phyloP scores from a whole-genome alignment of 2,797 vertebrate species.

The Propithecus perrieri region DNA sequence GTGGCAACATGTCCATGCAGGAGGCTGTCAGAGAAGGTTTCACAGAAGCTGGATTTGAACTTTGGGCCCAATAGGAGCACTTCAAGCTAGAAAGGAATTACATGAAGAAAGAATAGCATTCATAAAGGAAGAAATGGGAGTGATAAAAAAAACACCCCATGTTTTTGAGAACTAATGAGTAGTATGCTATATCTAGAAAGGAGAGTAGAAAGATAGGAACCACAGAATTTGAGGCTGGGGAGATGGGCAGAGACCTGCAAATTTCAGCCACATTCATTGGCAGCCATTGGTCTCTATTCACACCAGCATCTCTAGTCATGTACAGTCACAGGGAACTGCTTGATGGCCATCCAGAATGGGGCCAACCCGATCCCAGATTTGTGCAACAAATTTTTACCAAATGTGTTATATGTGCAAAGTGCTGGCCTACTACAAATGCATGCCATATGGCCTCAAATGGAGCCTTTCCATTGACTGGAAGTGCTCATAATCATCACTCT shows the following conservation, averaged over 20 bases:
- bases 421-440: neutral
- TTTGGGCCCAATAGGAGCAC: neutral
- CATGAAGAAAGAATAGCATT: neutral
- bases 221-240: neutral
- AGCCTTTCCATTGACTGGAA: neutral
- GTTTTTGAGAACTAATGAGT: neutral
- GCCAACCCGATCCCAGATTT: neutral
- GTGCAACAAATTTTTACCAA: neutral
- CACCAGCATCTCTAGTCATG: neutral
- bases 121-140: neutral
- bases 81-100: neutral
- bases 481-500: neutral
- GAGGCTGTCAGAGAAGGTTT: neutral
- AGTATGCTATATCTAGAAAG: neutral
- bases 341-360: neutral
- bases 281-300: neutral
- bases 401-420: neutral
- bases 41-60: neutral
- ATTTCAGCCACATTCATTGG: neutral
- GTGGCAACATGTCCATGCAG: neutral
- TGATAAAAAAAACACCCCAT: rapidly evolving
- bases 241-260: neutral
- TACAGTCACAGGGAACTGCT: neutral
- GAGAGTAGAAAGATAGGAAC: neutral
- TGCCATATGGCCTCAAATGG: rapidly evolving